phyloP scores from a whole-genome alignment of 2,888 invertebrate species.

The Oligia fasciuncula region DNA sequence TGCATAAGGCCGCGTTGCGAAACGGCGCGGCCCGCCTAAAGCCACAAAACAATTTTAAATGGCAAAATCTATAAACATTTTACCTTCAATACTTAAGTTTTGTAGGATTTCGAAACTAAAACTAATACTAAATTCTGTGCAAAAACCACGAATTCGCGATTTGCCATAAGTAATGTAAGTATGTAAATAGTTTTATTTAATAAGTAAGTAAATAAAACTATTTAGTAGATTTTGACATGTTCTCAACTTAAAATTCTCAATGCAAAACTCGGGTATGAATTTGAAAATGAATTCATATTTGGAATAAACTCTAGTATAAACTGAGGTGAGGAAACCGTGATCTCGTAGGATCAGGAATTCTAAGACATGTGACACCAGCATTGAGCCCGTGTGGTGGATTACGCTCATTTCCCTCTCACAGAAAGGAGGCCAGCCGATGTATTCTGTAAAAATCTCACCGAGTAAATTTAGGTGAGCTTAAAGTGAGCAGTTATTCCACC shows the following conservation, averaged over 20 bases:
- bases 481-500: no score
- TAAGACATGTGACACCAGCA: neutral
- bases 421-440: neutral
- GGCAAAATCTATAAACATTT: neutral
- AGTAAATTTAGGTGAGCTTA: neutral
- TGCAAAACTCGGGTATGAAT: neutral
- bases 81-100: neutral
- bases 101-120: constrained; percentile 1
- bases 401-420: neutral
- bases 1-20: no score
- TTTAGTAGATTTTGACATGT: no score
- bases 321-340: no score
- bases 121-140: no score
- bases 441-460: neutral
- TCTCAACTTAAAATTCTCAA: no score
- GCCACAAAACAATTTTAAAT: neutral
- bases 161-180: no score
- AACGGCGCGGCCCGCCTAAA: no score
- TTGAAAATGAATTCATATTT: neutral
- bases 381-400: neutral
- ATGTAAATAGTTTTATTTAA: no score
- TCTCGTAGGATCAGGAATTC: neutral
- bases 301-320: neutral
- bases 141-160: no score
- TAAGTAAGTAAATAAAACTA: no score